A percentile compares a stretch with the other conserved stretches of the same genome.
Evolutionary conservation across 1,140 invertebrate species (phyloP).

Genomic region (Hypothenemus hampei): DNA sequence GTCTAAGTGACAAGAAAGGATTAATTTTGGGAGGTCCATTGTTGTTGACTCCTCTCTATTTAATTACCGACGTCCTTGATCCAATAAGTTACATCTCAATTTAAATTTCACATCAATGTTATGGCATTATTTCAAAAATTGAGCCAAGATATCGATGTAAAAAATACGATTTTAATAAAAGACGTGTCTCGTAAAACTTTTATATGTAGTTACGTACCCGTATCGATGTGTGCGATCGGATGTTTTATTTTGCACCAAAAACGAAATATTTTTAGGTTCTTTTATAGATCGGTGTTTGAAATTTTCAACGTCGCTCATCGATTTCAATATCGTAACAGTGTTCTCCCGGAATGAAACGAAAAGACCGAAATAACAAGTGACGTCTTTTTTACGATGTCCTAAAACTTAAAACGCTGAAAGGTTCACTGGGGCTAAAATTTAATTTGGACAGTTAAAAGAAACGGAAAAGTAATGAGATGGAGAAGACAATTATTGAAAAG

Average conservation of each 20-base stretch:
- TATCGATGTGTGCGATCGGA: not conserved
- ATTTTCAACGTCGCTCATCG: not conserved
- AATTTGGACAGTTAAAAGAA: not conserved
- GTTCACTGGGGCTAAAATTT: not conserved
- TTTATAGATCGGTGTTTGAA: not conserved
- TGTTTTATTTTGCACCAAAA: not conserved
- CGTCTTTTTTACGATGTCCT: constrained; percentile 1
- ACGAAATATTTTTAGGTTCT: not conserved
- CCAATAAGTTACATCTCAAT: too few relatives aligned
- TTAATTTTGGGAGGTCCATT: too few relatives aligned
- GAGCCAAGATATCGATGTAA: too few relatives aligned
- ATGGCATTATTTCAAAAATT: too few relatives aligned
- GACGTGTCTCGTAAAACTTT: too few relatives aligned
- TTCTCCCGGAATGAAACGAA: not conserved
- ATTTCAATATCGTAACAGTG: not conserved
- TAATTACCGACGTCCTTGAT: too few relatives aligned
- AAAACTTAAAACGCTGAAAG: not conserved
- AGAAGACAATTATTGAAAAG: not conserved
- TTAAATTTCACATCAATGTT: too few relatives aligned
- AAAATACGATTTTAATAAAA: too few relatives aligned
- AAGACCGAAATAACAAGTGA: not conserved
- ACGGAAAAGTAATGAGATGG: not conserved
- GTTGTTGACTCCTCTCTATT: too few relatives aligned
- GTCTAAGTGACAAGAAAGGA: too few relatives aligned
- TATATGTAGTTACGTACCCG: too few relatives aligned